Evolutionary conservation across 2,797 vertebrate species (phyloP), one percentile per base, ranked within the genome.

Genomic region (Enteromius paludinosus): DNA sequence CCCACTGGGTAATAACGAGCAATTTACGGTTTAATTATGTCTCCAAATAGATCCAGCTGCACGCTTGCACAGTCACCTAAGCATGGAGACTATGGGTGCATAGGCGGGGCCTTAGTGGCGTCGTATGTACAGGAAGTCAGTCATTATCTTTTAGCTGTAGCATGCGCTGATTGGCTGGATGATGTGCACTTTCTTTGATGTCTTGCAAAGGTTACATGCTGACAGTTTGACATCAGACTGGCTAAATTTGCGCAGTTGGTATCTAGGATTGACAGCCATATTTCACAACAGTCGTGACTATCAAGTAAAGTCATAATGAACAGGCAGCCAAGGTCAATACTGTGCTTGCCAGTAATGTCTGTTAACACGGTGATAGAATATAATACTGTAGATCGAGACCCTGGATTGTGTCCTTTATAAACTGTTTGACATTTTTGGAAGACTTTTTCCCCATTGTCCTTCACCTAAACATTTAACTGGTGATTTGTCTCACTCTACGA

Each of bases 11-110:
- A 65, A 61, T 73, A 79, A 86, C 47, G 28, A 84, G 78, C 70
- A 43, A 75, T 73, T 85, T 81, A 49, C 8, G 12, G 33, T 74
- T 76, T 86, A 86, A 84, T 79, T 86, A 70, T 47, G 10, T 80
- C 80, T 71, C 47, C 54, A 65, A 82, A 82, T 82, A 86, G 71
- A 79, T 84, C 75, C 23, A 28, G 59, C 35, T 73, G 70, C n/a
- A 25, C 76, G 25, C 28, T 20, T 45, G 33, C 79, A 49, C 69
- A 68, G 33, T 59, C 59, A 38, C 30, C n/a, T 54, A 73, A 73
- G 49, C 25, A 10, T 20, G n/a, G n/a, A 20, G 30, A 15, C 70
- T 66, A 15, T 2, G 12, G 43, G 11, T 47, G 20, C 38, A 64
- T 18, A 20, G 28, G 45, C 0, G 23, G 15, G 54, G 43, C 61